Evolutionary conservation across 2,797 vertebrate species (phyloP), one percentile per base, ranked within the genome.

Genomic region (Paedocypris micromegethes): DNA sequence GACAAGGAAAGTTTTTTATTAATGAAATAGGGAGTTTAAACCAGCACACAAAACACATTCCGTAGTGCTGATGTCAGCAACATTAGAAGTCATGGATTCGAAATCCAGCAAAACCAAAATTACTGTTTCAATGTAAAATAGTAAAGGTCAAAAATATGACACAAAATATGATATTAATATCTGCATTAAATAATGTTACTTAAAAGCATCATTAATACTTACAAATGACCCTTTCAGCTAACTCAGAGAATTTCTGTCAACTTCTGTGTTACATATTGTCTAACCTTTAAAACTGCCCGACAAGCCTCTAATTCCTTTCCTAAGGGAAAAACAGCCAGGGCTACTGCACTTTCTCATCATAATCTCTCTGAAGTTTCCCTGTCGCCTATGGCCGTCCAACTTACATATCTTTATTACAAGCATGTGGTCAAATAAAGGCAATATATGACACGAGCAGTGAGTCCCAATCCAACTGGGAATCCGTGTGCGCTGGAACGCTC

Each of bases 401-500:
- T 75, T 68, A 40, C 66, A 56, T 23, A 51, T 70, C 59, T 63
- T 82, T 67, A 81, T 72, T 73, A 65, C 52, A 72, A 81, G 77
- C 78, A 80, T 73, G 79, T 80, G 81, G 80, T 52, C 37, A 57
- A 72, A 70, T 56, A 55, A 76, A 68, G 58, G 59, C 6, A 23
- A 23, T 23, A 23, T 66, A 51, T 79, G 69, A 70, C 68, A 75
- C 68, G 51, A 70, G 3, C 47, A 49, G 46, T 23, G 68, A 83
- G 79, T 80, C 82, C 81, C 9, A 38, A 66, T 86, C 81, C 83
- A 81, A 79, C 67, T 67, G 83, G 86, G 82, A 84, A 84, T 58
- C 6, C 23, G 38, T 9, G 37, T 41, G 59, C 84, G 84, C 87
- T 86, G 83, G 82, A 72, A 47, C 56, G 66, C 49, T 84, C 79